Evolutionary conservation across 2,888 invertebrate species (phyloP).

Genomic region (Argyresthia albistria): DNA sequence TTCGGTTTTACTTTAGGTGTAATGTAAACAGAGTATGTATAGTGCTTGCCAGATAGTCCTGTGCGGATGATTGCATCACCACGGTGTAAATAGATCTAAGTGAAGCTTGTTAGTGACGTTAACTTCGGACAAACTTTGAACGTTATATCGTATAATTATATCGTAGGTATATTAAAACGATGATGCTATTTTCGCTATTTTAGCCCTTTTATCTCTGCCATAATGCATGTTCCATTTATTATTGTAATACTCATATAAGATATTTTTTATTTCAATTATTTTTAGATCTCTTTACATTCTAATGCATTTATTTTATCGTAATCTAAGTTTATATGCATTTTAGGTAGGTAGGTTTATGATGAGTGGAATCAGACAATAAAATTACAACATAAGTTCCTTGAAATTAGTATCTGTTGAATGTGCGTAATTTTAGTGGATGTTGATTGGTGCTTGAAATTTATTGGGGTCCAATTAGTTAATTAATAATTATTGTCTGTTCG

Average conservation of each 20-base stretch:
- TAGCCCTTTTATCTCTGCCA: constrained; percentile 68
- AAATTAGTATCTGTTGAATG: constrained; percentile 31
- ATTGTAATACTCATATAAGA: constrained; percentile 70
- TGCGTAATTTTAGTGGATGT: constrained; percentile 25
- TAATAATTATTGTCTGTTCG: constrained; percentile 25
- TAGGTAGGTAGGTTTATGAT: constrained; percentile 32
- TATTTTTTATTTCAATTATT: constrained; percentile 61
- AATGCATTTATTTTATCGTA: constrained; percentile 67
- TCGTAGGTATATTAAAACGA: constrained; percentile 45
- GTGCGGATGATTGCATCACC: neutral
- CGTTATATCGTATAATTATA: constrained; percentile 27
- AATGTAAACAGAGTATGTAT: no score
- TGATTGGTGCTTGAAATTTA: constrained; percentile 11
- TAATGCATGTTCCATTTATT: constrained; percentile 72
- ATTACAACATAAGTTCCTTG: constrained; percentile 40
- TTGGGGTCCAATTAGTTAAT: constrained; percentile 43
- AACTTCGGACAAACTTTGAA: neutral
- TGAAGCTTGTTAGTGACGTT: neutral
- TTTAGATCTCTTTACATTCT: constrained; percentile 70
- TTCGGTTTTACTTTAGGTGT: no score
- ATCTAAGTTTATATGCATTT: constrained; percentile 24
- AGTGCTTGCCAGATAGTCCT: no score
- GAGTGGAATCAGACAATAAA: constrained; percentile 19
- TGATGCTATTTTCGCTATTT: constrained; percentile 68
- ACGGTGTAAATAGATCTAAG: neutral